Base-by-base conservation (phyloP, 2,888 invertebrate species). In the Antheraea assamensis region DNA sequence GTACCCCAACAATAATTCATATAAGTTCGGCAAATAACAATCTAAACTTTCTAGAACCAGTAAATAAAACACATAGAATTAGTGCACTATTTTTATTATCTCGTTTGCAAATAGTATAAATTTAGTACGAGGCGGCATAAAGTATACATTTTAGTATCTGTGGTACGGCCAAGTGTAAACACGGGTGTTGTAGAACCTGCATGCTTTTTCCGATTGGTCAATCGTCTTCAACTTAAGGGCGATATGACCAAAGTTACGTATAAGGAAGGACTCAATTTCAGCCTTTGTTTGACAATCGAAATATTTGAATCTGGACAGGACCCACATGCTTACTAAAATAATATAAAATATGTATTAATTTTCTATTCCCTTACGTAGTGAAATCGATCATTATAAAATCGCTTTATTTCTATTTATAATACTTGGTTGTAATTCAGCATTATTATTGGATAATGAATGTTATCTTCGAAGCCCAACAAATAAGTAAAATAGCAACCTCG, bases 131-230 rank as follows among this genome's bases (percentile, higher is more conserved):
- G 21, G 10, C 10, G 13, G n/a, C 24, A 58, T 58, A 7, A 13
- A n/a, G 19, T 52, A 52, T 24, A 58, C 24, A 24, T 24, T n/a
- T n/a, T 58, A 24, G 2, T 0, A 58, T 13, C 8, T 13, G 8
- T 24, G n/a, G 58, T n/a, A 13, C 0, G 13, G 10, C n/a, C 7
- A 58, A 0, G 87, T 86, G 76, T 91, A 83, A 2, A 83, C 80
- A 10, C 82, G 83, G 17, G 88, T 83, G 74, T 86, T 85, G 52
- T 83, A 87, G 75, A 85, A 88, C 75, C 89, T 90, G 88, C 93
- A 93, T 8, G 90, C 90, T 27, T 87, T 88, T 3, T 91, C 92
- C 0, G 90, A 90, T 81, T 91, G 90, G 73, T 91, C 90, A 0
- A 88, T 88, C 42, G 82, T 77, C 10, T 88, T 79, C 52, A 92